phyloP scores from a whole-genome alignment of 1,140 invertebrate species.

The Aphidius ervi region DNA sequence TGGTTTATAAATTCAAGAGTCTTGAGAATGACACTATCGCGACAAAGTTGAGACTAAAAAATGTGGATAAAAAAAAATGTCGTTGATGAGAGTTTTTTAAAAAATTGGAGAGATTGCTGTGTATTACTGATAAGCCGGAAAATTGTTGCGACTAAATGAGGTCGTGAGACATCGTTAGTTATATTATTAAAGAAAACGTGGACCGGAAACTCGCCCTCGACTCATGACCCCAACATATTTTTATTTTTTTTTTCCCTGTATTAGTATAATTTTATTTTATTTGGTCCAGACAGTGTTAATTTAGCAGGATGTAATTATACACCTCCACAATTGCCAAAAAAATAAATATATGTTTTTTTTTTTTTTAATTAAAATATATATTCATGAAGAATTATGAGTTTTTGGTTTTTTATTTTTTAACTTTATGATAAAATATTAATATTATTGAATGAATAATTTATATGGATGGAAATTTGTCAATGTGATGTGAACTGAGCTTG shows the following conservation, averaged over 20 bases:
- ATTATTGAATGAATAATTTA: no score
- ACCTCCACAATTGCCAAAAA: not conserved
- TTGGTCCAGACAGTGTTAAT: not conserved
- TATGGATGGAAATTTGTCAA: no score
- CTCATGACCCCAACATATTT: slow-evolving; percentile 14
- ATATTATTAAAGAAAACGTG: slow-evolving; percentile 13
- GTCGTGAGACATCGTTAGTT: slow-evolving; percentile 18
- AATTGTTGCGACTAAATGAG: slow-evolving; percentile 12
- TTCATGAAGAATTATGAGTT: no score
- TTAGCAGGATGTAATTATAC: slow-evolving; percentile 9
- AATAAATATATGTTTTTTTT: not conserved
- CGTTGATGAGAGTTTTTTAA: not conserved
- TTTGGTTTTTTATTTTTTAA: no score
- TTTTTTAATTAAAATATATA: no score
- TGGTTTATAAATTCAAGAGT: no score
- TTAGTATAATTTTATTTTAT: no score
- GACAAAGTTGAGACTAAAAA: no score
- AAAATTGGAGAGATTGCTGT: not conserved
- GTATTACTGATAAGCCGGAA: slow-evolving; percentile 13
- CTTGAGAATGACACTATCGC: no score
- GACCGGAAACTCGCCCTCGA: slow-evolving; percentile 20
- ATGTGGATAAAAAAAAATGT: not conserved
- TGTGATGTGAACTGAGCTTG: no score
- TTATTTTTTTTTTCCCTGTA: no score
- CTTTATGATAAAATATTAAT: no score